Evolutionary conservation across 64 coral and sea anemone genomes (phyloP).

Genomic region (Montipora cactus): DNA sequence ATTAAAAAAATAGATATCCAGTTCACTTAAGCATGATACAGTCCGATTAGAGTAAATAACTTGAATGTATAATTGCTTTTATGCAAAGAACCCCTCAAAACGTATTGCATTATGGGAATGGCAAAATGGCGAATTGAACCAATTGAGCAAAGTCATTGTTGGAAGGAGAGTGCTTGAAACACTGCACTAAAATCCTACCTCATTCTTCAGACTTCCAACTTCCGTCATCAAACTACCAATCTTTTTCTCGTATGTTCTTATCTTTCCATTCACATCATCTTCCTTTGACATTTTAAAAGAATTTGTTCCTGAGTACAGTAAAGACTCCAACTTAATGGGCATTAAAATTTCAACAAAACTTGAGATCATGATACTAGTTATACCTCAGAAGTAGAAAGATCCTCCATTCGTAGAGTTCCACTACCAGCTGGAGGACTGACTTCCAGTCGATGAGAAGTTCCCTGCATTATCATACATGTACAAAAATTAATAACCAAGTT

Average conservation of each 20-base stretch:
- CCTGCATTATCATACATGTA: background rate
- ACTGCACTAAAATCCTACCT: constrained; percentile 36
- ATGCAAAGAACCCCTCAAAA: no score
- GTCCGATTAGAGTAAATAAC: no score
- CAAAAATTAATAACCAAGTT: no score
- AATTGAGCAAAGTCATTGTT: no score
- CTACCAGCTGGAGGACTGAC: constrained; percentile 48
- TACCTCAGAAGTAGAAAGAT: constrained; percentile 83
- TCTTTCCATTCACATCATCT: constrained; percentile 82
- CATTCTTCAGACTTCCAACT: constrained; percentile 93
- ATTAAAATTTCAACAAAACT: background rate
- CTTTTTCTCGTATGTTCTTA: constrained; percentile 93
- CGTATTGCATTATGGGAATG: no score
- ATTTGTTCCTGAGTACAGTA: background rate
- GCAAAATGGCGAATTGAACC: no score
- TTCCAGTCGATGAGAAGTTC: constrained; percentile 66
- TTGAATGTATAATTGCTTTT: no score
- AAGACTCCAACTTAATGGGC: background rate
- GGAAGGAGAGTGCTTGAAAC: no score
- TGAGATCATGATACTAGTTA: background rate
- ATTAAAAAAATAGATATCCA: no score
- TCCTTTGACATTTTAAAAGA: constrained; percentile 61
- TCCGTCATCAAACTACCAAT: constrained; percentile 97
- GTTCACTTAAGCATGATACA: no score
- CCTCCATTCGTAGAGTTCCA: constrained; percentile 69